Evolutionary conservation across 1,140 invertebrate species (phyloP).

Genomic region (Pygmarrhopalites habei): DNA sequence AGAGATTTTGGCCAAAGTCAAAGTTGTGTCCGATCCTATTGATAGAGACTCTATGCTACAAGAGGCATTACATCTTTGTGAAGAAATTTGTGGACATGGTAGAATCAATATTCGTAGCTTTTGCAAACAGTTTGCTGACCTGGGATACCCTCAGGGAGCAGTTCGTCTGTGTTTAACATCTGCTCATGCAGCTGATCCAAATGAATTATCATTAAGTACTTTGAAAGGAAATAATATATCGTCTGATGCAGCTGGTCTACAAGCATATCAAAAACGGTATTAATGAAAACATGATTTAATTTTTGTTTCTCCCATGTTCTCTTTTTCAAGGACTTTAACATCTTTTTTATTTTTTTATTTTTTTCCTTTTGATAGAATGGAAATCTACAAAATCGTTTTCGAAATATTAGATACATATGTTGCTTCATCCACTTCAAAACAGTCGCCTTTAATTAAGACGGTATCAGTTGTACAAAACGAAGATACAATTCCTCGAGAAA

Average conservation of each 20-base stretch:
- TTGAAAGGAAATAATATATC: slow-evolving; percentile 14
- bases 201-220: slow-evolving; percentile 26
- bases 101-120: slow-evolving; percentile 29
- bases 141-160: slow-evolving; percentile 32
- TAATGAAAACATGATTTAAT: neutral
- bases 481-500: slow-evolving; percentile 2
- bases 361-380: slow-evolving; percentile 16
- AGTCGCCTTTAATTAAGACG: slow-evolving; percentile 20
- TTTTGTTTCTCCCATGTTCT: too few relatives aligned
- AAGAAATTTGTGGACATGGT: slow-evolving; percentile 33
- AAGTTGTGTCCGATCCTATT: slow-evolving; percentile 56
- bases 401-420: slow-evolving; percentile 32
- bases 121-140: slow-evolving; percentile 33
- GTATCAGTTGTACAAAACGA: neutral
- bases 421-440: slow-evolving; percentile 1
- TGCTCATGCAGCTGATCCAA: slow-evolving; percentile 32
- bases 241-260: slow-evolving; percentile 26
- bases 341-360: neutral
- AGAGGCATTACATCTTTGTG: slow-evolving; percentile 56
- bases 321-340: too few relatives aligned
- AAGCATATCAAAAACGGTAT: slow-evolving; percentile 62
- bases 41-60: slow-evolving; percentile 66
- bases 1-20: slow-evolving; percentile 75
- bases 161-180: slow-evolving; percentile 29
- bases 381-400: slow-evolving; percentile 35